Conservation (phyloP, 2,888 invertebrate species). For the Epicampocera succincta region DNA sequence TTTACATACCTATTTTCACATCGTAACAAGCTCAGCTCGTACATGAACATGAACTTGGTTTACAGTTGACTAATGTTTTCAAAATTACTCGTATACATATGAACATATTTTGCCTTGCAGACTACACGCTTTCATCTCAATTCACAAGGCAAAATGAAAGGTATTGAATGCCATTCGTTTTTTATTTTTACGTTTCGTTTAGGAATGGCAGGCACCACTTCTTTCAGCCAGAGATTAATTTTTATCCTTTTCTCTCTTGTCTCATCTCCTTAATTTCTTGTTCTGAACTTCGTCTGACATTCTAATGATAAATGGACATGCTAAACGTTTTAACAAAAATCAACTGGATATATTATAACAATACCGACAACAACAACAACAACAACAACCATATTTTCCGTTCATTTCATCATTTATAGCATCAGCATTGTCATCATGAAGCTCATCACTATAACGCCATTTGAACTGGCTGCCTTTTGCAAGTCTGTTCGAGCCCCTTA, state of each 20-base stretch:
- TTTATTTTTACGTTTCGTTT: no score
- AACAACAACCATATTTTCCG: conserved; percentile 7
- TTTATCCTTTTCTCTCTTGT: background rate
- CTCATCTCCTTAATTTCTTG: conserved; percentile 19
- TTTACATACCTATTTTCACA: no score
- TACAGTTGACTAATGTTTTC: no score
- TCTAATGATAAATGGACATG: conserved; percentile 65
- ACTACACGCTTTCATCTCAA: no score
- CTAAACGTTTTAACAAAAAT: conserved; percentile 65
- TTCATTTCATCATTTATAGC: background rate
- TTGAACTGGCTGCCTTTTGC: background rate
- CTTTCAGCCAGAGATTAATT: background rate
- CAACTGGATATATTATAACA: conserved; percentile 55
- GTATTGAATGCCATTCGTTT: no score
- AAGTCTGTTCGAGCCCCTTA: background rate
- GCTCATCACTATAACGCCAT: conserved; percentile 4
- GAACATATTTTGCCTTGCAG: no score
- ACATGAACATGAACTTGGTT: no score
- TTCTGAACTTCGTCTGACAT: conserved; percentile 22
- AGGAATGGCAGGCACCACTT: no score
- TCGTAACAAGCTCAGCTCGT: no score
- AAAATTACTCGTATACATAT: no score
- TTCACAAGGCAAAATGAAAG: no score
- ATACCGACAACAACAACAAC: conserved; percentile 11
- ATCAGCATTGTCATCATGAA: conserved; percentile 24